Conservation (phyloP, 2,113 vertebrate genomes). For the Centropristis striata region DNA sequence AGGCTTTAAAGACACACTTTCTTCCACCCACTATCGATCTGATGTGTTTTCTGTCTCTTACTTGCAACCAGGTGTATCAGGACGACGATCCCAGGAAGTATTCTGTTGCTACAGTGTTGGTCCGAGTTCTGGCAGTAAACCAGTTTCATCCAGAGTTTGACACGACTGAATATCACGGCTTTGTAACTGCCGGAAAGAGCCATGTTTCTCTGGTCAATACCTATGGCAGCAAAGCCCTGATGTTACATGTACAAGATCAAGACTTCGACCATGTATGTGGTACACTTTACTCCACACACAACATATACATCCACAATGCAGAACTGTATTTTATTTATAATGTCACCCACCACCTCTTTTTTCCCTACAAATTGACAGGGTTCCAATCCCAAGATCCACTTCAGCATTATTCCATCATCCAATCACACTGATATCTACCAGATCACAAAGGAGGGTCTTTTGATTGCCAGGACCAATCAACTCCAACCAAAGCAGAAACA, state of each 20-base stretch:
- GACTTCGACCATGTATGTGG: slow-evolving; percentile 84
- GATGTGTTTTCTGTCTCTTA: slow-evolving; percentile 8
- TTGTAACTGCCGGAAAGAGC: slow-evolving; percentile 74
- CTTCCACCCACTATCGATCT: neutral
- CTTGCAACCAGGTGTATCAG: slow-evolving; percentile 82
- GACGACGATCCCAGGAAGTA: slow-evolving; percentile 87
- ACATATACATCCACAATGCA: neutral
- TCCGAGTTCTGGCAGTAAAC: slow-evolving; percentile 83
- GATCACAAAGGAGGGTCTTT: slow-evolving; percentile 81
- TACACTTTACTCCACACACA: neutral
- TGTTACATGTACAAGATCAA: slow-evolving; percentile 79
- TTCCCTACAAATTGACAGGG: slow-evolving; percentile 62
- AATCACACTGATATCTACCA: slow-evolving; percentile 83
- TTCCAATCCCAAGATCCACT: slow-evolving; percentile 83
- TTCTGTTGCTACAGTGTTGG: slow-evolving; percentile 81
- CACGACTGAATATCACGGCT: slow-evolving; percentile 79
- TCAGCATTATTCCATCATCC: slow-evolving; percentile 70
- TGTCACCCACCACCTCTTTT: neutral
- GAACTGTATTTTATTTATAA: slow-evolving; percentile 7
- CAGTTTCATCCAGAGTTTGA: slow-evolving; percentile 78
- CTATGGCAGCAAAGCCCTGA: slow-evolving; percentile 80
- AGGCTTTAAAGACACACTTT: neutral
- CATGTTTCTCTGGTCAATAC: slow-evolving; percentile 83
- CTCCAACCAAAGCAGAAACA: slow-evolving; percentile 81
- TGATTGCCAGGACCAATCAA: slow-evolving; percentile 78